A percentile compares a stretch with the other conserved stretches of the same genome.
Conservation (phyloP, 2,113 vertebrate genomes). For the Cynoglossus semilaevis region DNA sequence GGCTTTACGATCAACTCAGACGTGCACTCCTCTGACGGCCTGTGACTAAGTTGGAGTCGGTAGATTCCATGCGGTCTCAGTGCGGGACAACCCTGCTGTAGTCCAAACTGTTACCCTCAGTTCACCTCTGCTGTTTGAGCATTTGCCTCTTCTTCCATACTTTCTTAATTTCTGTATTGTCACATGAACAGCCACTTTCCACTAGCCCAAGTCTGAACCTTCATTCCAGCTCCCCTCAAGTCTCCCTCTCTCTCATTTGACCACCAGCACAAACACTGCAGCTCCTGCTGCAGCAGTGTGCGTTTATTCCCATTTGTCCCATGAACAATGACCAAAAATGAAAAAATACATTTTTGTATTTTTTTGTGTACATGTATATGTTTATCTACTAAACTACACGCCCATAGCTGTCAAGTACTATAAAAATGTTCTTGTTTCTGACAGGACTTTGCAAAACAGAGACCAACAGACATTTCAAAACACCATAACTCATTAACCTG, state of each 20-base stretch:
- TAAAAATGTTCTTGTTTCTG: too few relatives aligned
- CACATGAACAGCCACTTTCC: slow-evolving; percentile 51
- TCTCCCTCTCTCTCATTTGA: background rate
- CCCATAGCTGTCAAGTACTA: background rate
- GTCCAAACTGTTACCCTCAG: slow-evolving; percentile 61
- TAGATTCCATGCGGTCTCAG: slow-evolving; percentile 74
- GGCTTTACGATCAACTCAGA: slow-evolving; percentile 71
- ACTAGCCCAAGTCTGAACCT: slow-evolving; percentile 56
- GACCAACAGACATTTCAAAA: slow-evolving; percentile 19
- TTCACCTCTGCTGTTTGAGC: slow-evolving; percentile 44
- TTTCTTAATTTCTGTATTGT: slow-evolving; percentile 40
- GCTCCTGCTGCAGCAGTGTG: background rate
- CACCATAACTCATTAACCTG: slow-evolving; percentile 6
- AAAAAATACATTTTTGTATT: too few relatives aligned
- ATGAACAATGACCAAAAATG: slow-evolving; percentile 3
- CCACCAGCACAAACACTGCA: background rate
- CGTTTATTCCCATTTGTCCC: background rate
- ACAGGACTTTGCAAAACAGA: slow-evolving; percentile 17
- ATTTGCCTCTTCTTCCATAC: slow-evolving; percentile 34
- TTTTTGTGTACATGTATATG: background rate
- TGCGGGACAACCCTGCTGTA: slow-evolving; percentile 51
- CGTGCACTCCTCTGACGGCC: slow-evolving; percentile 42
- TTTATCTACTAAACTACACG: background rate
- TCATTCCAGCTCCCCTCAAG: slow-evolving; percentile 20
- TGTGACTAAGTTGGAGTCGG: slow-evolving; percentile 44